Conservation (phyloP, 2,888 invertebrate genomes). For the Pasiphila rectangulata region DNA sequence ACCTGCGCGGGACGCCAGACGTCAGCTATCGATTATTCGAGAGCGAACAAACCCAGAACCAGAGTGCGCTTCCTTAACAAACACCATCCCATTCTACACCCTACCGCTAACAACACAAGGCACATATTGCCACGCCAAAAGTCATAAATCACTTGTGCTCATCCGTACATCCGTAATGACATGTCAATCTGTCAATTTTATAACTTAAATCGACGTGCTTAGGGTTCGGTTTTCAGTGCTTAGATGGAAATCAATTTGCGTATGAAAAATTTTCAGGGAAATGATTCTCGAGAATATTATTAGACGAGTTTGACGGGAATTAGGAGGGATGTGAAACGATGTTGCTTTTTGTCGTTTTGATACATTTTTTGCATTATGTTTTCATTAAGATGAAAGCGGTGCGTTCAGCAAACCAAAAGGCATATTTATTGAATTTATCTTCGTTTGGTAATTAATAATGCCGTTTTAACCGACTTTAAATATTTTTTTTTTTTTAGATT, state of each 20-base stretch:
- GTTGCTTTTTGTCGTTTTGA: constrained; percentile 25
- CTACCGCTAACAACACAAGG: constrained; percentile 42
- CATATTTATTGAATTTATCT: no score
- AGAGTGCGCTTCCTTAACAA: constrained; percentile 60
- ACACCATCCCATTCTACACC: constrained; percentile 46
- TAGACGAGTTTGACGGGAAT: constrained; percentile 38
- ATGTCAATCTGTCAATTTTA: constrained; percentile 48
- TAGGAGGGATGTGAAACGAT: constrained; percentile 32
- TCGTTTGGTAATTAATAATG: no score
- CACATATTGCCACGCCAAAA: constrained; percentile 39
- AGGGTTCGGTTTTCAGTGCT: constrained; percentile 41
- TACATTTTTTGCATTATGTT: constrained; percentile 10
- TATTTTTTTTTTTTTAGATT: no score
- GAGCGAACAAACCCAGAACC: constrained; percentile 69
- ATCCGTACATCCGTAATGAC: constrained; percentile 51
- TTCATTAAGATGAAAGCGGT: not conserved
- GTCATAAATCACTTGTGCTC: constrained; percentile 61
- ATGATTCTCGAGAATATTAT: constrained; percentile 57
- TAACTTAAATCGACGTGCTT: constrained; percentile 37
- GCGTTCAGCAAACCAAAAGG: not conserved
- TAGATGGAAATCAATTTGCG: constrained; percentile 52
- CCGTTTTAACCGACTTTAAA: no score
- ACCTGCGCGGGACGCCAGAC: constrained; percentile 72
- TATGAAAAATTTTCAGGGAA: constrained; percentile 59
- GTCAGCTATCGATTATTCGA: constrained; percentile 80